Conservation (phyloP, 2,113 vertebrate genomes). For the Coptodon rendalli region DNA sequence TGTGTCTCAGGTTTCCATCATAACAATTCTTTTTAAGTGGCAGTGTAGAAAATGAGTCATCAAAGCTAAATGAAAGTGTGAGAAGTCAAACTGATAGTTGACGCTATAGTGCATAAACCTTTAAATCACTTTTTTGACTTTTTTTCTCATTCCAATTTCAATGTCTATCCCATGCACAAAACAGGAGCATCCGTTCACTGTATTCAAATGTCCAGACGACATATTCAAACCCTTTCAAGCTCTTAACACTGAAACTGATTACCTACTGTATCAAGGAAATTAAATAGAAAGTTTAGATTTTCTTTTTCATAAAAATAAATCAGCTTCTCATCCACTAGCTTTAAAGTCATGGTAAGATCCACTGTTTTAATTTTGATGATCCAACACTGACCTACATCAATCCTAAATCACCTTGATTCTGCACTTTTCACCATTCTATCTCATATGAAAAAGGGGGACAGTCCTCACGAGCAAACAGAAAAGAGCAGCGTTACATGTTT, state of each 20-base stretch:
- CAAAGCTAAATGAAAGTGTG: not conserved
- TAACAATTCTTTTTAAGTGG: not conserved
- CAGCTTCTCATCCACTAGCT: not conserved
- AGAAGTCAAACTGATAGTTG: not conserved
- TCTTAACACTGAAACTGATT: not conserved
- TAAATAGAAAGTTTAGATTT: fast-evolving
- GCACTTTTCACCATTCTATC: not conserved
- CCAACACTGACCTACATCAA: not conserved
- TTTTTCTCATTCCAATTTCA: not conserved
- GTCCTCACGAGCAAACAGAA: not conserved
- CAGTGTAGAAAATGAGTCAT: not conserved
- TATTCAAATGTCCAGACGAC: not conserved
- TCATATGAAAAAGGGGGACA: not conserved
- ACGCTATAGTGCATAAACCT: not conserved
- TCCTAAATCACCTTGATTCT: not conserved
- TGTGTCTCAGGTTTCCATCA: not conserved
- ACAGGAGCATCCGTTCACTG: not conserved
- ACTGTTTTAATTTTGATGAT: not conserved
- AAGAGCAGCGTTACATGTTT: not conserved
- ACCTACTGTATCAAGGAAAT: not conserved
- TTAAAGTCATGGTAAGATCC: too few species aligned
- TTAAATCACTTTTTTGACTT: not conserved
- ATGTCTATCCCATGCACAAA: not conserved
- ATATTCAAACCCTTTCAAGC: not conserved
- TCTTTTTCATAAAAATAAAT: not conserved